Evolutionary conservation across 2,888 invertebrate genomes (phyloP).

Genomic region (Argyra leucocephala): DNA sequence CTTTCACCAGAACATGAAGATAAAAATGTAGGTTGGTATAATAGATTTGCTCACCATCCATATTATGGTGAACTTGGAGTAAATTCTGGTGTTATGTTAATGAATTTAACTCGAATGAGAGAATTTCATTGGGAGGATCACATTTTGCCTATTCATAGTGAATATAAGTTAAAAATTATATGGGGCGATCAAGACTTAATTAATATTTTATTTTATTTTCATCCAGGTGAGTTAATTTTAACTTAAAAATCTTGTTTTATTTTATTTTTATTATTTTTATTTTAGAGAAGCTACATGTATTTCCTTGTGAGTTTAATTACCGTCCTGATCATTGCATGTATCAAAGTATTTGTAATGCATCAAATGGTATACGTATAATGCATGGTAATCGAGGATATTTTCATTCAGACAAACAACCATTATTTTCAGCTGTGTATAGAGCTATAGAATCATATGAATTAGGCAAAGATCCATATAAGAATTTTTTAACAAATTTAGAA

Average conservation of each 20-base stretch:
- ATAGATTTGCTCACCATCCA: conserved; percentile 89
- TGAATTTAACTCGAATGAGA: conserved; percentile 90
- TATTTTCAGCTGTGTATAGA: conserved; percentile 63
- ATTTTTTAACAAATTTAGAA: conserved; percentile 48
- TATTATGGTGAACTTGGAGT: conserved; percentile 75
- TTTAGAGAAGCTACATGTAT: conserved; percentile 63
- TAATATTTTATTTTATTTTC: conserved; percentile 73
- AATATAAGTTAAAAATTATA: conserved; percentile 76
- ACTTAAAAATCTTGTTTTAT: not conserved
- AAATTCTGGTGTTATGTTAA: conserved; percentile 95
- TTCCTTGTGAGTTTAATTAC: conserved; percentile 83
- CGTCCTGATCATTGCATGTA: conserved; percentile 96
- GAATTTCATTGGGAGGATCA: conserved; percentile 75
- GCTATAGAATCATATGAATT: conserved; percentile 51
- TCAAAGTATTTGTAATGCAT: conserved; percentile 66
- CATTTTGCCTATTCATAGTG: conserved; percentile 71
- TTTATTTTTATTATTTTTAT: conserved; percentile 31
- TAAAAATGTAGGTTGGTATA: conserved; percentile 90
- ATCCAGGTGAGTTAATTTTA: conserved; percentile 50
- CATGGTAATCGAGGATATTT: conserved; percentile 85
- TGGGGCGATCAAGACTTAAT: conserved; percentile 98
- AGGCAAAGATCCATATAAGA: conserved; percentile 53
- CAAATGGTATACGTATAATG: conserved; percentile 64
- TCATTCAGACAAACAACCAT: conserved; percentile 75
- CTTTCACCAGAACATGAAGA: conserved; percentile 85